Evolutionary conservation across 2,797 vertebrate species (phyloP), one percentile per base, ranked within the genome.

Genomic region (Apodemus agrarius): DNA sequence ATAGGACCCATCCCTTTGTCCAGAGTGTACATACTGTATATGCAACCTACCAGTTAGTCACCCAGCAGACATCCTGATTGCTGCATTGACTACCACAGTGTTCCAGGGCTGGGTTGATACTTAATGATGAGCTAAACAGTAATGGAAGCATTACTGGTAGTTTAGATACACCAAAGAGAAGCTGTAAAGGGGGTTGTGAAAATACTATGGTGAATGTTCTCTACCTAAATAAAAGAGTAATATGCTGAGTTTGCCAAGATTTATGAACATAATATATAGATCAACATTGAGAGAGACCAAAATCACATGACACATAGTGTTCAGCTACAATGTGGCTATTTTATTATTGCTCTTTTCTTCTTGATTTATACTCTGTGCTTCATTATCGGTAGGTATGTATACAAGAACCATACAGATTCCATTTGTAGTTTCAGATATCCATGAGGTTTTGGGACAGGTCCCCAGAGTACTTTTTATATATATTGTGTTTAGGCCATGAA

Each of bases 401-500:
- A 61, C 12, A 80, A 34, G 3, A 69, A 11, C 14, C 21, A 74
- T 26, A 54, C 52, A 34, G 40, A 17, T 63, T 63, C 75, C 59
- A 75, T 52, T 40, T 46, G 22, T 26, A n/a, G 26, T 37, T 76
- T 65, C 69, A 75, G 34, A 46, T 21, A 46, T 46, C 14, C 21
- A n/a, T 34, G 31, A 52, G 0, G 21, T 84, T 67, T 82, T 37
- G 21, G 80, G 2, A 8, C 54, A 82, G 34, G 11, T 57, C 26
- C 26, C 26, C 34, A 12, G 63, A 46, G 6, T n/a, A 34, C 22
- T 63, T 67, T 84, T 72, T 52, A 13, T 34, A 37, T 29, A 17
- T 34, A 11, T 14, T 29, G 19, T 3, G 3, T 10, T 16, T 49
- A 49, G 31, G 12, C 14, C 19, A 6, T 14, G 3, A 2, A 3